These are phyloP conservation scores for Cyclopterus lumpus DNA, from an alignment of 2,797 vertebrate genomes.

Conservation along the genomic window DNA sequence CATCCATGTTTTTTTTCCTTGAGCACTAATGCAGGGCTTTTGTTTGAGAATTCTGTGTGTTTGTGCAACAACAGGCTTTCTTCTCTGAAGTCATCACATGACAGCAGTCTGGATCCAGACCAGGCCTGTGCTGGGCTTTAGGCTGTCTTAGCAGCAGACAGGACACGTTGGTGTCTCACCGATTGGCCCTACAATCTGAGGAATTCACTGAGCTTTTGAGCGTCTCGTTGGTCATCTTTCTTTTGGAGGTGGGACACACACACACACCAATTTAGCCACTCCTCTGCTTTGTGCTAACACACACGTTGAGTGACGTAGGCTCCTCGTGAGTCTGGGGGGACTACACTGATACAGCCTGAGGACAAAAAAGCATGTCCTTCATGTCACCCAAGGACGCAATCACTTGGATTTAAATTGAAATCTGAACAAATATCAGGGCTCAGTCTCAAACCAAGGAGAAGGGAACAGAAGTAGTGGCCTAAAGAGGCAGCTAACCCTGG, in stretches of 20 bases:
- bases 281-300: too few species aligned
- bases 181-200: neutral
- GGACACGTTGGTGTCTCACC: neutral
- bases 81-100: slow-evolving; percentile 20
- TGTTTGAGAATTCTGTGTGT: neutral
- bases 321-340: neutral
- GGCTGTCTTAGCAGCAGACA: slow-evolving; percentile 10
- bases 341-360: neutral
- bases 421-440: neutral
- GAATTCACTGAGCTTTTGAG: neutral
- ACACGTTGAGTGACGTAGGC: too few species aligned
- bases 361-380: neutral
- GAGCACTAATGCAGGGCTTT: neutral
- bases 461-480: neutral
- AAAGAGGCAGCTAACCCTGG: neutral
- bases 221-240: slow-evolving; percentile 3
- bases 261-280: too few species aligned
- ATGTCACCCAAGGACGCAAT: neutral
- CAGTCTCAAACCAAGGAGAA: neutral
- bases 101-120: slow-evolving; percentile 29
- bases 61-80: slow-evolving; percentile 28
- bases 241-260: neutral
- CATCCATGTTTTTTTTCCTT: too few species aligned
- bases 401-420: neutral
- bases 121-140: slow-evolving; percentile 17